These are phyloP conservation scores for Drosophila robusta DNA, from an alignment of 2,888 invertebrate species.

Conservation along the genomic window DNA sequence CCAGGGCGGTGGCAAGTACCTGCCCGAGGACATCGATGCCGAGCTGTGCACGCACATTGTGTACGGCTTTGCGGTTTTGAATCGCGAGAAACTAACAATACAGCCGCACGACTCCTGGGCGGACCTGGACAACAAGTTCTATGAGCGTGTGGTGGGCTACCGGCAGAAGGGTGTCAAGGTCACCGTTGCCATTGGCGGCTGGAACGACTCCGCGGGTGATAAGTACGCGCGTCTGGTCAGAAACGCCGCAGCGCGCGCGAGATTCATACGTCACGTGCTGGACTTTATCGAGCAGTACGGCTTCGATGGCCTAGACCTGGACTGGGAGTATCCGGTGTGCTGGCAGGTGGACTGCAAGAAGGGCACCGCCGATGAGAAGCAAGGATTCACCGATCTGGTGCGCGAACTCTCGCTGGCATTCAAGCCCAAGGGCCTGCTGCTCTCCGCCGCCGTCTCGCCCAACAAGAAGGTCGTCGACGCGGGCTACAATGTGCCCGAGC, in stretches of 20 bases:
- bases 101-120: constrained; percentile 95
- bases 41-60: constrained; percentile 96
- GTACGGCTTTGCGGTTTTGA: constrained; percentile 95
- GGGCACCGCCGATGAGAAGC: constrained; percentile 92
- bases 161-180: constrained; percentile 92
- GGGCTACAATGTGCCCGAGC: constrained; percentile 92
- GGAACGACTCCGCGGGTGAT: constrained; percentile 97
- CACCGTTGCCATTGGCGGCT: constrained; percentile 95
- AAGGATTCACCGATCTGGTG: constrained; percentile 91
- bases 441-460: constrained; percentile 94
- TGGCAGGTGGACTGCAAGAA: constrained; percentile 95
- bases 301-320: constrained; percentile 96
- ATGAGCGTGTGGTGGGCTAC: constrained; percentile 92
- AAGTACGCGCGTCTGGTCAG: constrained; percentile 94
- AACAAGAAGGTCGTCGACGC: constrained; percentile 93
- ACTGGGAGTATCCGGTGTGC: constrained; percentile 97
- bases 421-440: constrained; percentile 89
- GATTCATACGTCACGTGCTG: constrained; percentile 91
- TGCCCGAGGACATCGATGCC: constrained; percentile 93
- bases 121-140: constrained; percentile 96
- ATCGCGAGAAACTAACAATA: constrained; percentile 90
- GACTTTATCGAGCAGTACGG: constrained; percentile 92
- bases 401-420: constrained; percentile 91
- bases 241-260: constrained; percentile 89
- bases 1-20: constrained; percentile 91